Percentiles rank a stretch among this genome's conserved stretches.
These are phyloP conservation scores for Hetaerina americana DNA, from an alignment of 1,140 invertebrate genomes.

Conservation along the genomic window DNA sequence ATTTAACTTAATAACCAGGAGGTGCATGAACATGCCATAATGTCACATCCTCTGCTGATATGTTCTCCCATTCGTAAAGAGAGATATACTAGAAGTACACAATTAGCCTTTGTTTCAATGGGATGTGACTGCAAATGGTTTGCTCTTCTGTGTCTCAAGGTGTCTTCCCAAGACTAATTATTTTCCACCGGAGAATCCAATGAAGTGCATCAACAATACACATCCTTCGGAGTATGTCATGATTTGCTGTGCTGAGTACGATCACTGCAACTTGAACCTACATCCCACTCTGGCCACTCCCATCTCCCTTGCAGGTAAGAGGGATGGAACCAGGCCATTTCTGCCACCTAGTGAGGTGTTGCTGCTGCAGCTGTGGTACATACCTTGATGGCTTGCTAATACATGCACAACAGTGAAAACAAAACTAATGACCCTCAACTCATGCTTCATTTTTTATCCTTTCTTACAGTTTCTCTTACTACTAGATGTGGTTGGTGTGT, in stretches of 20 bases:
- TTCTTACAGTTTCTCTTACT: constrained; percentile 6
- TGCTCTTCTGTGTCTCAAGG: constrained; percentile 29
- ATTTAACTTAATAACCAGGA: no score
- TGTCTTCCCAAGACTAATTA: constrained; percentile 50
- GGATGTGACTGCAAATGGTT: no score
- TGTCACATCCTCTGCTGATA: no score
- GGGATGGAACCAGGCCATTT: not conserved
- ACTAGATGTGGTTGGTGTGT: constrained; percentile 1
- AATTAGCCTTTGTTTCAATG: no score
- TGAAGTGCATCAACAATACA: constrained; percentile 38
- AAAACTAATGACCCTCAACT: not conserved
- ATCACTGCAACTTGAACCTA: constrained; percentile 47
- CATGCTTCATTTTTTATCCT: constrained; percentile 3
- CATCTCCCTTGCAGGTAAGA: constrained; percentile 13
- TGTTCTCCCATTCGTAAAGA: no score
- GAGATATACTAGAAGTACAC: no score
- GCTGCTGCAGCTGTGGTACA: not conserved
- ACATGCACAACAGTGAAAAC: not conserved
- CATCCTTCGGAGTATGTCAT: constrained; percentile 39
- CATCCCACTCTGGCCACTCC: constrained; percentile 33
- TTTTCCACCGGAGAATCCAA: constrained; percentile 57
- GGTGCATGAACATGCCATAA: no score
- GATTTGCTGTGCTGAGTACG: constrained; percentile 47
- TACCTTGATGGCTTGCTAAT: not conserved
- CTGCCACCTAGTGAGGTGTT: not conserved